Percentiles rank a stretch among this genome's conserved stretches.
phyloP scores from a whole-genome alignment of 2,113 vertebrate species.

The Gobio gobio region DNA sequence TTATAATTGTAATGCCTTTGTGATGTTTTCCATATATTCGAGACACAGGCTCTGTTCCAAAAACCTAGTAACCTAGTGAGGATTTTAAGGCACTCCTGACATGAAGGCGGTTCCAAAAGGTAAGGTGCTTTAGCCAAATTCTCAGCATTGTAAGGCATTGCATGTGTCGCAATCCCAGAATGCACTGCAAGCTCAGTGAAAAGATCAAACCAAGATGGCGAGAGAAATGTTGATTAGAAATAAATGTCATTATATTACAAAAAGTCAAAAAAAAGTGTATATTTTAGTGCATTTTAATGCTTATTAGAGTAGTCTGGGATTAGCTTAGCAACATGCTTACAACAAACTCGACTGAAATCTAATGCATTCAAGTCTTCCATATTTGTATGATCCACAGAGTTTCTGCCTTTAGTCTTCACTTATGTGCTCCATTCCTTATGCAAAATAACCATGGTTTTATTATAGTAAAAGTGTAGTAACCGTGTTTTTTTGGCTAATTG shows the following conservation, averaged over 20 bases:
- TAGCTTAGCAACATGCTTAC: slow-evolving; percentile 3
- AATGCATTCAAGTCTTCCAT: background rate
- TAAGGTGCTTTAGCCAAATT: background rate
- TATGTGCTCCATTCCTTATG: no score
- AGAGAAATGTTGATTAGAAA: background rate
- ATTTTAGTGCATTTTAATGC: background rate
- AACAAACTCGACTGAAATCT: background rate
- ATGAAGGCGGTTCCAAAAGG: background rate
- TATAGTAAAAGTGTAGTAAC: no score
- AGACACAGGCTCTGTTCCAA: background rate
- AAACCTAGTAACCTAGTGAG: background rate
- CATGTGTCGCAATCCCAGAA: background rate
- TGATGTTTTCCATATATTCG: background rate
- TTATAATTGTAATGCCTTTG: background rate
- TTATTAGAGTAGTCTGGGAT: background rate
- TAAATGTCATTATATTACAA: background rate
- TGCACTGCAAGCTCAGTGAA: background rate
- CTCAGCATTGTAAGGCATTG: background rate
- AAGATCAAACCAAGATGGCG: background rate
- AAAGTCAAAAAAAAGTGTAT: background rate
- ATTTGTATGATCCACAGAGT: background rate
- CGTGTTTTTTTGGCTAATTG: no score
- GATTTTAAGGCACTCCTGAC: background rate
- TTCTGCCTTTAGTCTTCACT: background rate
- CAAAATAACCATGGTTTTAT: no score